Evolutionary conservation across 2,888 invertebrate species (phyloP).

Genomic region (Schizotus pectinicornis): DNA sequence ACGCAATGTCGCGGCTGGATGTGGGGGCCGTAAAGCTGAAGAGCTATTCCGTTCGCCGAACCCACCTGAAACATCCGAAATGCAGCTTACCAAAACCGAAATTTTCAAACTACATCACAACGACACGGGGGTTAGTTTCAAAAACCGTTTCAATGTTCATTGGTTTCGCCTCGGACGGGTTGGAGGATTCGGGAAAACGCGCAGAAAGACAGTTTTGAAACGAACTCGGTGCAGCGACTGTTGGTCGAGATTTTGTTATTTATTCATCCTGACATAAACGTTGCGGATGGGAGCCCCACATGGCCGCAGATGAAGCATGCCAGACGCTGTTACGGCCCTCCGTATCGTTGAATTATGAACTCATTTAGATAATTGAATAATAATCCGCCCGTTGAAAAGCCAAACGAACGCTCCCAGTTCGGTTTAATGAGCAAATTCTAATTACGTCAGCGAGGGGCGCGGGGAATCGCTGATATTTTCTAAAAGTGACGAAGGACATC

Average conservation of each 20-base stretch:
- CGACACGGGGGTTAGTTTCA: too few species aligned
- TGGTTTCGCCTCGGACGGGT: not conserved
- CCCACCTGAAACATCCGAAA: slow-evolving; percentile 64
- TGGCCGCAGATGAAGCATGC: slow-evolving; percentile 17
- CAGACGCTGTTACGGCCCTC: slow-evolving; percentile 32
- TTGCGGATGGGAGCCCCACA: not conserved
- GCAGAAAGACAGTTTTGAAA: not conserved
- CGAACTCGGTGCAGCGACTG: slow-evolving; percentile 1
- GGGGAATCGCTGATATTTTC: not conserved
- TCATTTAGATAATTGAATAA: slow-evolving; percentile 42
- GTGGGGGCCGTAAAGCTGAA: slow-evolving; percentile 87
- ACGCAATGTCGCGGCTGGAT: slow-evolving; percentile 95
- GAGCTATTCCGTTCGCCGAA: slow-evolving; percentile 77
- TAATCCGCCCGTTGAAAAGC: slow-evolving; percentile 21
- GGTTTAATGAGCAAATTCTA: slow-evolving; percentile 14
- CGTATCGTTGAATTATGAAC: slow-evolving; percentile 35
- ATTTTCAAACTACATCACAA: not conserved
- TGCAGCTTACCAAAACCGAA: not conserved
- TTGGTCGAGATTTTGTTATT: slow-evolving; percentile 16
- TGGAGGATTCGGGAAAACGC: not conserved
- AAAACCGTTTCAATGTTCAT: not conserved
- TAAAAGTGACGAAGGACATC: too few species aligned
- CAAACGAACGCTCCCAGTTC: slow-evolving; percentile 18
- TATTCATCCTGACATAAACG: slow-evolving; percentile 2
- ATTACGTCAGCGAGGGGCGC: slow-evolving; percentile 9